A percentile compares a stretch with the other conserved stretches of the same genome.
These are phyloP conservation scores for Scyliorhinus canicula DNA, from an alignment of 2,797 vertebrate species.

Conservation along the genomic window DNA sequence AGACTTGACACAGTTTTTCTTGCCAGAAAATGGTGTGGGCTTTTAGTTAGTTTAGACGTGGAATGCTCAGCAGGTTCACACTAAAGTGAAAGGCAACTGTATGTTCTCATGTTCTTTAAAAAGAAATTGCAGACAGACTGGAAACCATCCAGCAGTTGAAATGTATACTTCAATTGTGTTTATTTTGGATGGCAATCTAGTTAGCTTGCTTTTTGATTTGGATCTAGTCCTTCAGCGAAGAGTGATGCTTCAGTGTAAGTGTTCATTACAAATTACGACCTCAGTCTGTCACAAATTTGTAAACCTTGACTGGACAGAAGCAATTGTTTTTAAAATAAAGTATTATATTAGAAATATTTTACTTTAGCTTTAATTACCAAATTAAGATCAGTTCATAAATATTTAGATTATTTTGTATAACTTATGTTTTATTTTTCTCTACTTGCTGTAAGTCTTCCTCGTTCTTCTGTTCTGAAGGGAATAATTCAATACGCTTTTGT, in stretches of 20 bases:
- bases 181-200: not conserved
- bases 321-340: not conserved
- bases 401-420: not conserved
- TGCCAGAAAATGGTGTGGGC: not conserved
- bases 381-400: not conserved
- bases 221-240: not conserved
- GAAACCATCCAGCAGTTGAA: constrained; percentile 16
- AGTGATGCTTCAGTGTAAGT: not conserved
- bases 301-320: not conserved
- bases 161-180: not conserved
- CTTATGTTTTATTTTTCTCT: not conserved
- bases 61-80: not conserved
- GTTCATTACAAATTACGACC: not conserved
- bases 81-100: not conserved
- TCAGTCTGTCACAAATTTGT: not conserved
- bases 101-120: constrained; percentile 1
- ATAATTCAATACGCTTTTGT: not conserved
- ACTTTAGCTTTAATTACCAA: not conserved
- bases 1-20: not conserved
- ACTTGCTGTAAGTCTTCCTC: not conserved
- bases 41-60: not conserved
- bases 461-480: not conserved
- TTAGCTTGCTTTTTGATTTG: not conserved
- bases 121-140: constrained; percentile 5
- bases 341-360: not conserved